Base-by-base conservation (phyloP, 2,113 vertebrate genomes). In the Urocitellus parryii region DNA sequence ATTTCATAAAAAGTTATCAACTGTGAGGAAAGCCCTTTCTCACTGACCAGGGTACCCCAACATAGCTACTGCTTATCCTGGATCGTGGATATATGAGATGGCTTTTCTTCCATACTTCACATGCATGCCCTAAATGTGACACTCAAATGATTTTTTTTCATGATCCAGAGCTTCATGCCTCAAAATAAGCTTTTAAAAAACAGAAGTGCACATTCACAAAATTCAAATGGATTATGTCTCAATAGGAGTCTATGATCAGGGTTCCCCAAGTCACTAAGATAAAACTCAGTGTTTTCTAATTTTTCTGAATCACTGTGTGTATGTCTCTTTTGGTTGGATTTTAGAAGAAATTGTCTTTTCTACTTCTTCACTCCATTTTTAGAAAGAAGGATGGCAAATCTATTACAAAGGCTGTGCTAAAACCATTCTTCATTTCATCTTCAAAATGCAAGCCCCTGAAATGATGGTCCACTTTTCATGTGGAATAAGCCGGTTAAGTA, bases 331-430 rank as follows among this genome's bases (percentile, higher is more conserved):
- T 37, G 67, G 25, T 32, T 61, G 5, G 42, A 65, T 70, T 89
- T 91, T 81, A 77, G 34, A 88, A 68, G 48, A 48, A 4, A 42
- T 10, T 67, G 29, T 24, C 42, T 92, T 97, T 96, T 80, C 56
- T 61, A 6, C 85, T 70, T 37, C 27, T 61, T 85, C 45, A 51
- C 3, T 53, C 37, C 13, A n/a, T 53, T 86, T 87, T 93, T 14
- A 76, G 27, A 39, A 83, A 79, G 29, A 29, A 37, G 51, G 8
- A 63, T 45, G 67, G 37, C 32, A 88, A 9, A 37, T 70, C 0
- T 25, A 56, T 81, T 56, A 16, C 39, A 72, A 37, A 95, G 87
- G n/a, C 82, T 70, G 6, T n/a, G 12, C n/a, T 45, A 13, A 67
- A 51, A 68, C 8, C n/a, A 63, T 65, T 63, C 53, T 87, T 9